A percentile compares a stretch with the other conserved stretches of the same genome.
Conservation (phyloP, 2,888 invertebrate genomes). For the Helicoverpa assulta region DNA sequence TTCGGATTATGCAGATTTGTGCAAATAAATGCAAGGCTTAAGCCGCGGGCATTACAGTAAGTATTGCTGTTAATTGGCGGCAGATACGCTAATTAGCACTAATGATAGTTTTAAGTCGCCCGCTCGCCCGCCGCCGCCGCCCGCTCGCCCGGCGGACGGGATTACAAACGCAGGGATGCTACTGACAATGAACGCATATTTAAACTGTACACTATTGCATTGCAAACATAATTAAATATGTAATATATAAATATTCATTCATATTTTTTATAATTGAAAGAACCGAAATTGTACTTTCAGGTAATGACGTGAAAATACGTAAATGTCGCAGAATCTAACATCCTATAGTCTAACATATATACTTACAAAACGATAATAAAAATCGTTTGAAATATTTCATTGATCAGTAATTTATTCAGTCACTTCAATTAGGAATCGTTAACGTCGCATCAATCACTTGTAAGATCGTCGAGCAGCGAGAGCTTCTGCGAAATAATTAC, state of each 20-base stretch:
- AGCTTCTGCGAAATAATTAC: background rate
- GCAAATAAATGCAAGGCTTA: background rate
- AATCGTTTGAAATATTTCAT: too few relatives aligned
- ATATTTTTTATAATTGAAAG: too few relatives aligned
- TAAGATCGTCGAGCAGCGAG: background rate
- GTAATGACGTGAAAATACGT: too few relatives aligned
- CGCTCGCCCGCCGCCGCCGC: background rate
- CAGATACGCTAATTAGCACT: background rate
- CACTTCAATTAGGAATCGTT: background rate
- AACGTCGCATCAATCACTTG: background rate
- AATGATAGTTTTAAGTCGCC: background rate
- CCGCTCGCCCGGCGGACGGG: background rate
- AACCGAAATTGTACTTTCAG: too few relatives aligned
- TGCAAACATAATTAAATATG: too few relatives aligned
- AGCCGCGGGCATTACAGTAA: background rate
- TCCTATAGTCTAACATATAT: too few relatives aligned
- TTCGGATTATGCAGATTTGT: background rate
- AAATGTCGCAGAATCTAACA: too few relatives aligned
- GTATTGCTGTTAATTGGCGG: conserved; percentile 13
- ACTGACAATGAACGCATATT: background rate
- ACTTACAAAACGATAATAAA: too few relatives aligned
- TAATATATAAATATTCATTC: too few relatives aligned
- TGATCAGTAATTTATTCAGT: too few relatives aligned
- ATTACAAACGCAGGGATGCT: background rate
- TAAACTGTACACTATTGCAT: background rate